Evolutionary conservation across 2,888 invertebrate genomes (phyloP).

Genomic region (Heliconius aoede): DNA sequence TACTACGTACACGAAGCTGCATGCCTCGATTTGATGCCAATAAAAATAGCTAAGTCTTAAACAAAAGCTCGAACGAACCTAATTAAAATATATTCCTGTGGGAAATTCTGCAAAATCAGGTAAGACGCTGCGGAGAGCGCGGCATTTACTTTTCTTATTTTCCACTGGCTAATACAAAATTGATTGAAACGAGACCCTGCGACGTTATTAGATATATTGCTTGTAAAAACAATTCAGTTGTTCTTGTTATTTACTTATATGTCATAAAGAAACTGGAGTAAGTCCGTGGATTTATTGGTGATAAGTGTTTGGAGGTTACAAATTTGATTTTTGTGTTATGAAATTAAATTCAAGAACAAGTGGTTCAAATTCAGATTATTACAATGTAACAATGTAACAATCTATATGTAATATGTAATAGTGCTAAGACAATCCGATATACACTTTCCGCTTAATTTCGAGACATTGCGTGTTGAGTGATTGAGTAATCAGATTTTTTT

Average conservation of each 20-base stretch:
- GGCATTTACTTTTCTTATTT: slow-evolving; percentile 35
- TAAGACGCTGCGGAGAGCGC: slow-evolving; percentile 32
- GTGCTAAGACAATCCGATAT: not conserved
- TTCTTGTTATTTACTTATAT: not conserved
- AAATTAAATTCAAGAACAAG: too few relatives aligned
- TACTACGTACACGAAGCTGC: not conserved
- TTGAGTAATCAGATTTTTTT: not conserved
- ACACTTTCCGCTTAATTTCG: not conserved
- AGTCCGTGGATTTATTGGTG: not conserved
- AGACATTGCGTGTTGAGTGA: not conserved
- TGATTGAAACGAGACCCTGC: slow-evolving; percentile 34
- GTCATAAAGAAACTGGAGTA: not conserved
- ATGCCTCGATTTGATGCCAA: slow-evolving; percentile 1
- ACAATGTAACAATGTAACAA: too few relatives aligned
- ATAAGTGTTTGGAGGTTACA: not conserved
- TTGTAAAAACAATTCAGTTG: slow-evolving; percentile 4
- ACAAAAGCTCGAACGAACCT: slow-evolving; percentile 38
- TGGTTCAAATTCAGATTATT: too few relatives aligned
- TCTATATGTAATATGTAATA: too few relatives aligned
- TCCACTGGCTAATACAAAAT: slow-evolving; percentile 37
- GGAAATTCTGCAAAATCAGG: slow-evolving; percentile 42
- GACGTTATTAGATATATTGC: slow-evolving; percentile 29
- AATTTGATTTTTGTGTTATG: too few relatives aligned
- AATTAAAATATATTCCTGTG: slow-evolving; percentile 43
- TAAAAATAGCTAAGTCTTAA: slow-evolving; percentile 31